These are phyloP conservation scores for Araneus ventricosus DNA, from an alignment of 1,140 invertebrate species.

Conservation along the genomic window DNA sequence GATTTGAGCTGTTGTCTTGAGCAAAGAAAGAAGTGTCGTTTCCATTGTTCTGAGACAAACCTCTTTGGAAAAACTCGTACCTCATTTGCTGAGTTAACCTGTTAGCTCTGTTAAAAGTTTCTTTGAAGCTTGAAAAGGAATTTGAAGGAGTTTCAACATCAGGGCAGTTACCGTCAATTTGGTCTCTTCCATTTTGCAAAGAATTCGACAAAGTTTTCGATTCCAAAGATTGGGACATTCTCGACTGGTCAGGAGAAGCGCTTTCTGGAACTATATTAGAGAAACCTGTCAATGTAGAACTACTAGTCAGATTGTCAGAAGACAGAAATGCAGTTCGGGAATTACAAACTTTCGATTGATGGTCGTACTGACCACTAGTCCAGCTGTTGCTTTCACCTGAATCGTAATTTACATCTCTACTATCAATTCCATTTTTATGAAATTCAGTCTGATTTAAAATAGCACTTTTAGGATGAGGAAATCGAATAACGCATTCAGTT, in stretches of 20 bases:
- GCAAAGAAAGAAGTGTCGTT: background rate
- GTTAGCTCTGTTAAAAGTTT: conserved; percentile 58
- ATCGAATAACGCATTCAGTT: conserved; percentile 70
- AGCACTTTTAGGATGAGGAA: conserved; percentile 64
- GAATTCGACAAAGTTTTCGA: background rate
- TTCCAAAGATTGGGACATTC: conserved; percentile 10
- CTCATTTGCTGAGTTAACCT: conserved; percentile 56
- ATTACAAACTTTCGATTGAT: background rate
- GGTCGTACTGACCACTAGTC: conserved; percentile 46
- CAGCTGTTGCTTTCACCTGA: conserved; percentile 35
- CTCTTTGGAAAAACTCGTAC: conserved; percentile 53
- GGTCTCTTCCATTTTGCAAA: background rate
- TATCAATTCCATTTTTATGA: background rate
- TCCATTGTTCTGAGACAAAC: background rate
- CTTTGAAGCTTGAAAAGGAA: conserved; percentile 41
- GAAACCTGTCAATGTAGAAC: conserved; percentile 4
- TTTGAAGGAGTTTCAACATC: background rate
- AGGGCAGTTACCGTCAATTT: background rate
- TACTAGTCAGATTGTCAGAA: conserved; percentile 44
- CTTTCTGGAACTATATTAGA: background rate
- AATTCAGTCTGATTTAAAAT: background rate
- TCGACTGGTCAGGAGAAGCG: background rate
- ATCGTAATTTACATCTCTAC: background rate
- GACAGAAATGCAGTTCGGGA: conserved; percentile 43
- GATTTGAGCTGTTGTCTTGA: background rate